Evolutionary conservation across 2,888 invertebrate genomes (phyloP), one percentile per base, ranked within the genome.

Genomic region (Nebria salina): DNA sequence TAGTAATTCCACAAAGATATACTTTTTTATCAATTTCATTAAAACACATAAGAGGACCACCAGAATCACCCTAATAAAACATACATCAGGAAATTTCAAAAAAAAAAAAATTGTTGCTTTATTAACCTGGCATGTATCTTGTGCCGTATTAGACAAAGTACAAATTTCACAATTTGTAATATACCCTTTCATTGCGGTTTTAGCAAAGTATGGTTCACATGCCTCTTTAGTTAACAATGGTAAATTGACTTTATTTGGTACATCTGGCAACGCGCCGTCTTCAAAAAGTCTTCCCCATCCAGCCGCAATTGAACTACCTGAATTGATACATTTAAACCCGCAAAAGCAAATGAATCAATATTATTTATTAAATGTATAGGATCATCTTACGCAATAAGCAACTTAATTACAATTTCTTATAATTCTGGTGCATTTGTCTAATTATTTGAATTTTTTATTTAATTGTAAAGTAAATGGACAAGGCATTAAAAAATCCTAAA

Each of bases 1-100:
- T 88, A 8, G 89, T 88, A 72, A 89, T 84, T n/a, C 89, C 89
- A 82, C 88, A 89, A 41, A 89, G 83, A 76, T 87, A 87, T 79
- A 86, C 85, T n/a, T 86, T 86, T 26, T 85, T 85, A 80, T 86
- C 86, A 2, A 79, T 42, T 34, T 85, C 82, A 65, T 84, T 84
- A 7, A 80, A 68, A 81, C 88, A 89, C 4, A 87, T 84, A 15
- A 89, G 82, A 2, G 89, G 89, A 0, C 89, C 89, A n/a, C 89
- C 89, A 42, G 87, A 87, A 84, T 89, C 89, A 4, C 89, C 89
- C 87, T 88, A 82, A 42, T 76, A 26, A 72, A 82, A 65, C 79
- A 20, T 72, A 80, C 26, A 66, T 72, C 65, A 34, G 4, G 4
- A 34, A 1, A 34, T 1, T 20, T 20, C 20, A 5, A 34, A 34